Evolutionary conservation across 1,140 invertebrate species (phyloP).

Genomic region (Steinernema feltiae): DNA sequence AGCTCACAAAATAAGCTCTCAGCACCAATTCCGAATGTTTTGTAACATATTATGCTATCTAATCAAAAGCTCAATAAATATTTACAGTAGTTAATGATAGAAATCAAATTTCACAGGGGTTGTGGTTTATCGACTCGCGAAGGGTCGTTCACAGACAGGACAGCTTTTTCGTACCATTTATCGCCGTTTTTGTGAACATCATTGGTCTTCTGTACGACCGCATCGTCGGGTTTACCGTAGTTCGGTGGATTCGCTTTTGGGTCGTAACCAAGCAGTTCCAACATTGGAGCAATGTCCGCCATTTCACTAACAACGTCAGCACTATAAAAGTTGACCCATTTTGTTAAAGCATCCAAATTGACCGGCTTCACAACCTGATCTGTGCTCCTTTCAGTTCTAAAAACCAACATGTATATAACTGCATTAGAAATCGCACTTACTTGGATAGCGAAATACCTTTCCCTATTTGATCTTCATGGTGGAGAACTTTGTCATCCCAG

Average conservation of each 20-base stretch:
- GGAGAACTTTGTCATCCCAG: conserved; percentile 90
- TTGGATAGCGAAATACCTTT: conserved; percentile 79
- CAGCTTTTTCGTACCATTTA: conserved; percentile 59
- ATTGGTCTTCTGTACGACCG: conserved; percentile 74
- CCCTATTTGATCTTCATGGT: conserved; percentile 94
- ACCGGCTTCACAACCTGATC: conserved; percentile 98
- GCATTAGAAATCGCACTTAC: conserved; percentile 65
- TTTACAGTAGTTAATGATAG: background rate
- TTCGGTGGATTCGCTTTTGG: conserved; percentile 72
- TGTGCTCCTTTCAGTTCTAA: conserved; percentile 87
- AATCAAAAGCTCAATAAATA: background rate
- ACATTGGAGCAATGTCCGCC: conserved; percentile 48
- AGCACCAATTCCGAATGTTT: too few relatives aligned
- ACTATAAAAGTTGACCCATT: conserved; percentile 90
- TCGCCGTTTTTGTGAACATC: conserved; percentile 60
- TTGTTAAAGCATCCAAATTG: conserved; percentile 86
- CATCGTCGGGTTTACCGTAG: conserved; percentile 77
- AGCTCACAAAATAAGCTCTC: too few relatives aligned
- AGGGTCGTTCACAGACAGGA: conserved; percentile 51
- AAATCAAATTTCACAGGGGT: background rate
- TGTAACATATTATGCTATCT: background rate
- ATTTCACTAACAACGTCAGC: conserved; percentile 71
- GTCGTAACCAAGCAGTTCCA: conserved; percentile 36
- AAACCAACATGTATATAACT: conserved; percentile 60
- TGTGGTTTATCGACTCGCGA: conserved; percentile 39